A percentile compares a stretch with the other conserved stretches of the same genome.
These are phyloP conservation scores for Schizopygopsis malacanthus DNA, from an alignment of 2,797 vertebrate genomes.

Conservation along the genomic window DNA sequence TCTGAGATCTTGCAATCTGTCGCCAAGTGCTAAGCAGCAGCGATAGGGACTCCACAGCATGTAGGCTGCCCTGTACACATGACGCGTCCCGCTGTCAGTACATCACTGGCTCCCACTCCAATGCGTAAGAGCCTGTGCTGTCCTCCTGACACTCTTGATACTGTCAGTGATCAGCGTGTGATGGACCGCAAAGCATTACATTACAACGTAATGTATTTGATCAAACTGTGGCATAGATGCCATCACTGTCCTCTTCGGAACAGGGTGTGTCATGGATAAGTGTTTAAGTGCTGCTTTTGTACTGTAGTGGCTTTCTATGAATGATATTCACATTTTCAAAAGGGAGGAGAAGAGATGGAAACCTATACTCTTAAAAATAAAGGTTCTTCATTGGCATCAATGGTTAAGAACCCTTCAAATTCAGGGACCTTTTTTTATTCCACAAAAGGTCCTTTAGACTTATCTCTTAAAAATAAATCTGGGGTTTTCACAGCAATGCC, in stretches of 20 bases:
- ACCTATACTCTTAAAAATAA: not conserved
- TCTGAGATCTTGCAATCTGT: slow-evolving; percentile 64
- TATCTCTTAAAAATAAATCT: not conserved
- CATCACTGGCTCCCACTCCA: slow-evolving; percentile 69
- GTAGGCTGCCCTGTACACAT: slow-evolving; percentile 69
- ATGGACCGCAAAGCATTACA: slow-evolving; percentile 66
- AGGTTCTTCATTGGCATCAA: not conserved
- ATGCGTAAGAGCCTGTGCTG: slow-evolving; percentile 74
- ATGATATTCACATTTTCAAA: slow-evolving; percentile 63
- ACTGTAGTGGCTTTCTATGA: slow-evolving; percentile 65
- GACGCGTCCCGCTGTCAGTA: slow-evolving; percentile 76
- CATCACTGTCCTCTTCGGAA: slow-evolving; percentile 12
- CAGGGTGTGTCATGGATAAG: slow-evolving; percentile 1
- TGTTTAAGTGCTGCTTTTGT: slow-evolving; percentile 25
- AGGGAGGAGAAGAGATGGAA: slow-evolving; percentile 50
- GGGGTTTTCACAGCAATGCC: not conserved
- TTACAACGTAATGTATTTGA: not conserved
- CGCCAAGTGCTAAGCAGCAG: slow-evolving; percentile 53
- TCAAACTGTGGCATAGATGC: slow-evolving; percentile 21
- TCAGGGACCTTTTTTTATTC: not conserved
- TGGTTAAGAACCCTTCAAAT: not conserved
- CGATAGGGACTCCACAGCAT: slow-evolving; percentile 67
- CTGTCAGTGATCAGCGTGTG: slow-evolving; percentile 70
- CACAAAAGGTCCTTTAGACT: not conserved
- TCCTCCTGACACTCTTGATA: slow-evolving; percentile 72